Percentiles rank a stretch among this genome's conserved stretches.
These are phyloP conservation scores for Vesta saturnalis DNA, from an alignment of 2,888 invertebrate genomes.

Conservation along the genomic window DNA sequence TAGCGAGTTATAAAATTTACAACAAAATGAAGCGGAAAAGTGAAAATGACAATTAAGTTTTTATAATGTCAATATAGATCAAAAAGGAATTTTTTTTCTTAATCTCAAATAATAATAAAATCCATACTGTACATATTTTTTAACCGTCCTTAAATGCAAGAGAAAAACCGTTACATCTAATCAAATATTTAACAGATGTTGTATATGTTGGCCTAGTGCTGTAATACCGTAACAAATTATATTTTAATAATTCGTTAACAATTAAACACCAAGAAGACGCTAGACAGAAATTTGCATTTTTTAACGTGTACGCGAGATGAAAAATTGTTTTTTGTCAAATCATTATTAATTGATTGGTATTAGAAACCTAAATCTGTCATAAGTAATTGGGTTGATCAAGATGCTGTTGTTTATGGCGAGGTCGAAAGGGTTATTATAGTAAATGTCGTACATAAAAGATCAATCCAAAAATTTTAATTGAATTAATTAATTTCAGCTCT, in stretches of 20 bases:
- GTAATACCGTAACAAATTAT: conserved; percentile 9
- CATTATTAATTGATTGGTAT: no score
- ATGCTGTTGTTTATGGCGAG: not conserved
- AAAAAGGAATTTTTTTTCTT: no score
- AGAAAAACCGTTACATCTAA: conserved; percentile 13
- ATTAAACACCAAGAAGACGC: not conserved
- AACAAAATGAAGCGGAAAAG: not conserved
- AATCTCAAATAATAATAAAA: no score
- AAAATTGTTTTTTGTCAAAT: no score
- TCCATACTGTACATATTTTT: not conserved
- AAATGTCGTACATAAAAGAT: no score
- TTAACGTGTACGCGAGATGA: not conserved
- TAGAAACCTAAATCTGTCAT: conserved; percentile 1
- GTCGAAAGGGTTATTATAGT: not conserved
- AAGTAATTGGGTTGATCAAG: not conserved
- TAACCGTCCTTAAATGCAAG: no score
- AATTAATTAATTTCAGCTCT: not conserved
- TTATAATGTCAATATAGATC: not conserved
- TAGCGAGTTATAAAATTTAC: no score
- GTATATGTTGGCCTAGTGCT: not conserved
- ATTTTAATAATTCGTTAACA: not conserved
- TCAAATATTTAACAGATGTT: conserved; percentile 26
- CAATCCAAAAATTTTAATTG: not conserved
- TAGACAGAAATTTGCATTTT: not conserved
- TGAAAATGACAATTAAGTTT: not conserved